Evolutionary conservation across 2,797 vertebrate species (phyloP).

Genomic region (Syncerus caffer): DNA sequence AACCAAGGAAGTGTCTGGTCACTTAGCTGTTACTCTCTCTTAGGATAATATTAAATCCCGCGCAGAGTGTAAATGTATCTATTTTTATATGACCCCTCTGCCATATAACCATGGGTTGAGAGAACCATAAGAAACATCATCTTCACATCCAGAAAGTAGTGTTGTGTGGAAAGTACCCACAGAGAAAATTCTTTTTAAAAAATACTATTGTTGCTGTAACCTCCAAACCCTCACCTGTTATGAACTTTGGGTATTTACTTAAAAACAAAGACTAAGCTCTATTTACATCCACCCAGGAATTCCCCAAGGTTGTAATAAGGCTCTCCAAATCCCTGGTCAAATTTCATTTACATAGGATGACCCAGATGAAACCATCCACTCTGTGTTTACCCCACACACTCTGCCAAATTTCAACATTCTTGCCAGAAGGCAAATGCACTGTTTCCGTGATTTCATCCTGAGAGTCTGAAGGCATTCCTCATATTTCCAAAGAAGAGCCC

Average conservation of each 20-base stretch:
- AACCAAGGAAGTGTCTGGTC: background rate
- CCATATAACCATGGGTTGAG: background rate
- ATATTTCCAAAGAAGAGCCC: background rate
- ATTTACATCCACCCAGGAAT: constrained; percentile 56
- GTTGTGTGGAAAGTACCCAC: background rate
- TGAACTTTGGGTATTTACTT: constrained; percentile 40
- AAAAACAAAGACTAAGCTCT: constrained; percentile 55
- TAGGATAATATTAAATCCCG: background rate
- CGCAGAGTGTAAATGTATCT: background rate
- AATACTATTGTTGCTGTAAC: background rate
- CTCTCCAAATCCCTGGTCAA: constrained; percentile 50
- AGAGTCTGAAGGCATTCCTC: background rate
- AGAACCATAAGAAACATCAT: background rate
- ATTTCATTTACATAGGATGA: background rate
- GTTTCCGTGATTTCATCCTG: background rate
- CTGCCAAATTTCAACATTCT: background rate
- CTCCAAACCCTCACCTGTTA: background rate
- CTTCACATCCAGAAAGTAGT: background rate
- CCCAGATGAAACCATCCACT: background rate
- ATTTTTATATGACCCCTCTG: background rate
- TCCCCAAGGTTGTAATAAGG: background rate
- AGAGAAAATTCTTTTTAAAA: background rate
- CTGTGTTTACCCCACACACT: background rate
- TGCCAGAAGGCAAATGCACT: background rate
- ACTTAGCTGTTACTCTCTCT: background rate